A percentile compares a stretch with the other conserved stretches of the same genome.
These are phyloP conservation scores for Stenotaenia linearis DNA, from an alignment of 2,888 invertebrate genomes.

Conservation along the genomic window DNA sequence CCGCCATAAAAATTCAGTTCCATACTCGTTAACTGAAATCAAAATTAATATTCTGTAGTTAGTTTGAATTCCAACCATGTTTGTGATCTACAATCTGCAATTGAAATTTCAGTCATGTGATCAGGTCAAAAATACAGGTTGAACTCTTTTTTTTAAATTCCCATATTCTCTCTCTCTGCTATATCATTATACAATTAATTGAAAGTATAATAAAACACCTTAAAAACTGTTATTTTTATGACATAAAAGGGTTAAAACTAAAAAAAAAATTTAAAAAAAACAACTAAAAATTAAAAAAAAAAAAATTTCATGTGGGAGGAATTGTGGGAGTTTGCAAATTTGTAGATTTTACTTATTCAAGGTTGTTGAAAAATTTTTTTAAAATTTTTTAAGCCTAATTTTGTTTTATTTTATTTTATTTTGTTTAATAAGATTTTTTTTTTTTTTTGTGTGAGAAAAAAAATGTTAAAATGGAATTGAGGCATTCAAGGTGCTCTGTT, in stretches of 20 bases:
- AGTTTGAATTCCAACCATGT: no score
- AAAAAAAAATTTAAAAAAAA: neutral
- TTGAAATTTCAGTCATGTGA: neutral
- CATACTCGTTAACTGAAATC: slow-evolving; percentile 59
- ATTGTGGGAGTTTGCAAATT: neutral
- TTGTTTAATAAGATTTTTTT: no score
- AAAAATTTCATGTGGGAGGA: neutral
- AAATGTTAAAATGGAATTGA: neutral
- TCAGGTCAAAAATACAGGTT: neutral
- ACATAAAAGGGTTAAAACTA: neutral
- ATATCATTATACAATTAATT: neutral
- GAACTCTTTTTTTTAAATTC: neutral
- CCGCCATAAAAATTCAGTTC: slow-evolving; percentile 71
- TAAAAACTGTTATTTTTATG: neutral
- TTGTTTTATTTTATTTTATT: no score
- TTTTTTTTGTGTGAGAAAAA: no score
- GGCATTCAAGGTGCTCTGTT: neutral
- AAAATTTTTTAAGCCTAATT: no score
- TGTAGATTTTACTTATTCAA: neutral
- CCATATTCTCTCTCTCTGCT: neutral
- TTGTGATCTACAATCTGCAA: neutral
- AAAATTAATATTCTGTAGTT: no score
- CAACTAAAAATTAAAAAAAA: neutral
- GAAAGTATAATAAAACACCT: neutral
- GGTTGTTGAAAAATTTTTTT: no score